Base-by-base conservation (phyloP, 2,888 invertebrate genomes). In the Noctua janthina region DNA sequence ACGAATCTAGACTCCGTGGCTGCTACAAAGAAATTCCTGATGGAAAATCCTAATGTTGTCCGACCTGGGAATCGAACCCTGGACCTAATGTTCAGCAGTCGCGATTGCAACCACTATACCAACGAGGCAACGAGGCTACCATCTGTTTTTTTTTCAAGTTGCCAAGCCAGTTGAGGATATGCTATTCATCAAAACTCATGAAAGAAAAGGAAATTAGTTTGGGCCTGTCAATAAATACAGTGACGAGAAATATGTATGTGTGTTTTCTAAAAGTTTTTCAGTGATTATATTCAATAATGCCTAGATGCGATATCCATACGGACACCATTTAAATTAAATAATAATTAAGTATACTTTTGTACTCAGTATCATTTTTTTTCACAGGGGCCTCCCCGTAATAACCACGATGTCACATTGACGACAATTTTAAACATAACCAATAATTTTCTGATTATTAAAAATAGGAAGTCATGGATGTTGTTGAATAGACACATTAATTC, bases 401-500 rank as follows among this genome's bases (percentile, higher is more conserved):
- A 67, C n/a, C 6, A 74, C 46, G 54, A 35, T 8, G 11, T 43
- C 23, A 35, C 6, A 69, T 17, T 51, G 23, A 54, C 72, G 49
- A 20, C 6, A 84, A 56, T 56, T 70, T 1, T 13, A 8, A 54
- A 11, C 20, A 17, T n/a, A 84, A 67, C 86, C 62, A 56, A 49
- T n/a, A 86, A 86, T 86, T 86, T 62, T 39, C 29, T 76, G 23
- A 29, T 46, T 68, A 15, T 29, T 70, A 69, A 84, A 59, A 68
- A 83, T 64, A 64, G 62, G 51, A 49, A 71, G 29, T 8, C 11
- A 43, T n/a, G 7, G n/a, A 66, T n/a, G 6, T 68, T 75, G 62
- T 64, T 70, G 66, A 85, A 75, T 81, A 54, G 29, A 59, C 66
- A 67, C 10, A 69, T 76, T 70, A 74, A 84, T 81, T 59, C 10